Percentiles rank a stretch among this genome's conserved stretches.
These are phyloP conservation scores for Drosophila parabipectinata DNA, from an alignment of 1,140 invertebrate genomes.

Conservation along the genomic window DNA sequence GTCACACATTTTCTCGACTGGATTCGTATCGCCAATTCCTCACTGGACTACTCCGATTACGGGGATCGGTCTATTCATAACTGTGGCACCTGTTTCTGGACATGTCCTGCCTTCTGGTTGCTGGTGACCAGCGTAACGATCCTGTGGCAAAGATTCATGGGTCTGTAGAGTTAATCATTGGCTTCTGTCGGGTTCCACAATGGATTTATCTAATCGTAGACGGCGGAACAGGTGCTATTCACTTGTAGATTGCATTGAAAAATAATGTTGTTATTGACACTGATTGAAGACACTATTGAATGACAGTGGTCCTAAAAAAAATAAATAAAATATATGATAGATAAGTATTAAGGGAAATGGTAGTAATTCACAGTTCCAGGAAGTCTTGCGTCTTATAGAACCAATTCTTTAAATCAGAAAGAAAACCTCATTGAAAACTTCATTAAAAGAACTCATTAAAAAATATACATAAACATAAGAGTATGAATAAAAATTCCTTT, in stretches of 20 bases:
- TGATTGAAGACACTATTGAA: conserved; percentile 31
- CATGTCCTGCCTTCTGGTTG: neutral
- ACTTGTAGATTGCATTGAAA: conserved; percentile 18
- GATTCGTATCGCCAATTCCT: conserved; percentile 77
- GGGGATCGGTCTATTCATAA: neutral
- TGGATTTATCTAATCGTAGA: conserved; percentile 36
- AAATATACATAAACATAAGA: neutral
- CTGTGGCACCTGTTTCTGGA: neutral
- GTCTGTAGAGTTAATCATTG: neutral
- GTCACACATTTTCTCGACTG: conserved; percentile 86
- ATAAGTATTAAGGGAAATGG: neutral
- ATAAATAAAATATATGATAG: neutral
- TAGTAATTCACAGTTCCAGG: too few species aligned
- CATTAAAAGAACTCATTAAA: too few species aligned
- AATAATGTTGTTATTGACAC: neutral
- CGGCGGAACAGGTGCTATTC: neutral
- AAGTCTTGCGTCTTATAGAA: too few species aligned
- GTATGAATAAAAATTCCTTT: neutral
- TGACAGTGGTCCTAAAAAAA: neutral
- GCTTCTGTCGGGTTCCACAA: neutral
- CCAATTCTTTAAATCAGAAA: too few species aligned
- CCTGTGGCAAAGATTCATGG: neutral
- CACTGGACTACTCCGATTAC: conserved; percentile 25
- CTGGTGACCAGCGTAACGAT: neutral
- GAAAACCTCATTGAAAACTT: too few species aligned